phyloP scores from a whole-genome alignment of 2,888 invertebrate genomes.

The Zhuqinia jingwanae region DNA sequence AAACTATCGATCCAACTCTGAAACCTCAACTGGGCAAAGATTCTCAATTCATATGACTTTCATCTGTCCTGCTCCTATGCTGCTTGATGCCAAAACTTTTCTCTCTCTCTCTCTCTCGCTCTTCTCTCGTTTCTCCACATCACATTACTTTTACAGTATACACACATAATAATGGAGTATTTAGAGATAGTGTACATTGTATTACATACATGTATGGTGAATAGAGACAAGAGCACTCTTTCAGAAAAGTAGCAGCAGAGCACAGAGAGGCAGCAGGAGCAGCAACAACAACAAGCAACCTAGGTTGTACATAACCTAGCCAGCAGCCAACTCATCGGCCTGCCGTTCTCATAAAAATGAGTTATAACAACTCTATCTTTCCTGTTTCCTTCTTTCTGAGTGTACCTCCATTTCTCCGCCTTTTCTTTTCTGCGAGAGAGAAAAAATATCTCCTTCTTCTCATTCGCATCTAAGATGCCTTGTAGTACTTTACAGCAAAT shows the following conservation, averaged over 20 bases:
- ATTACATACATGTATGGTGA: no score
- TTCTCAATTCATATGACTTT: conserved; percentile 75
- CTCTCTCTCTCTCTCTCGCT: conserved; percentile 21
- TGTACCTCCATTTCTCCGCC: conserved; percentile 16
- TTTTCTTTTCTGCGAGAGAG: conserved; percentile 7
- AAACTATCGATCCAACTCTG: conserved; percentile 74
- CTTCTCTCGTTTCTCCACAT: background rate
- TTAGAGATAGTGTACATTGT: no score
- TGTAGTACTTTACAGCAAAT: background rate
- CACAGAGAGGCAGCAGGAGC: no score
- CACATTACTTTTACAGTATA: no score
- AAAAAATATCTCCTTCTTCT: conserved; percentile 15
- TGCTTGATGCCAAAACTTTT: conserved; percentile 40
- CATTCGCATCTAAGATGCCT: conserved; percentile 4
- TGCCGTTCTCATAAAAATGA: conserved; percentile 7
- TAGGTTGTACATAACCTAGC: conserved; percentile 27
- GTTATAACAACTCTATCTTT: conserved; percentile 28
- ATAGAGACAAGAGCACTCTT: no score
- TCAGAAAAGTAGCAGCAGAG: no score
- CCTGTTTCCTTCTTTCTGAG: conserved; percentile 35
- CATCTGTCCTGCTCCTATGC: conserved; percentile 72
- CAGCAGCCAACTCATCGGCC: background rate
- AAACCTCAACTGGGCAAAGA: conserved; percentile 75
- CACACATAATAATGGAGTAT: no score
- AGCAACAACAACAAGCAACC: background rate